phyloP scores from a whole-genome alignment of 2,113 vertebrate genomes.

The Meleagris gallopavo region DNA sequence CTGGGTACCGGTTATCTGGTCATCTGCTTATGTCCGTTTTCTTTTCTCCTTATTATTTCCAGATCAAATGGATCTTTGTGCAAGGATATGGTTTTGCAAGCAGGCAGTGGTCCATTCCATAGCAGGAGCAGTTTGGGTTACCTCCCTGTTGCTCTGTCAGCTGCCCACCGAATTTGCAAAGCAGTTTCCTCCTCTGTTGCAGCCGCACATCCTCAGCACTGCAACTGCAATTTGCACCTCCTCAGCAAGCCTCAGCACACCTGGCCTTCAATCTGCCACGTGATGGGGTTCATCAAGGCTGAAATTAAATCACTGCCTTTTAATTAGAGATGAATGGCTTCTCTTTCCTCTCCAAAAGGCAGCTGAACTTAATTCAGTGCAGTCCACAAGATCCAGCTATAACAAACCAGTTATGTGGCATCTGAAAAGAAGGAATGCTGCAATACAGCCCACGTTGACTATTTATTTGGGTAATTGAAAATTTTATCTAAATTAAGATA shows the following conservation, averaged over 20 bases:
- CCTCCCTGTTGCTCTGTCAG: too few species aligned
- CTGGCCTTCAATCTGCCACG: background rate
- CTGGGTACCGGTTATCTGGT: too few species aligned
- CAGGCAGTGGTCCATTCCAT: accelerated
- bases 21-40: background rate
- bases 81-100: background rate
- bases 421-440: background rate
- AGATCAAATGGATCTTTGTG: background rate
- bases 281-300: constrained; percentile 29
- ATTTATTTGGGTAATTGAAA: constrained; percentile 37
- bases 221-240: background rate
- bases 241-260: accelerated
- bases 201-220: background rate
- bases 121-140: background rate
- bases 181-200: background rate
- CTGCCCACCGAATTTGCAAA: too few species aligned
- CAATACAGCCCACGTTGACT: background rate
- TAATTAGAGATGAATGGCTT: constrained; percentile 29
- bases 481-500: constrained; percentile 46
- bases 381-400: background rate
- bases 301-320: constrained; percentile 52
- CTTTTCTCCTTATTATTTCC: background rate
- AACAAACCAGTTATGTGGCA: background rate
- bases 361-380: background rate
- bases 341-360: background rate